Base-by-base conservation (phyloP, 2,888 invertebrate species). In the Lysandra bellargus region DNA sequence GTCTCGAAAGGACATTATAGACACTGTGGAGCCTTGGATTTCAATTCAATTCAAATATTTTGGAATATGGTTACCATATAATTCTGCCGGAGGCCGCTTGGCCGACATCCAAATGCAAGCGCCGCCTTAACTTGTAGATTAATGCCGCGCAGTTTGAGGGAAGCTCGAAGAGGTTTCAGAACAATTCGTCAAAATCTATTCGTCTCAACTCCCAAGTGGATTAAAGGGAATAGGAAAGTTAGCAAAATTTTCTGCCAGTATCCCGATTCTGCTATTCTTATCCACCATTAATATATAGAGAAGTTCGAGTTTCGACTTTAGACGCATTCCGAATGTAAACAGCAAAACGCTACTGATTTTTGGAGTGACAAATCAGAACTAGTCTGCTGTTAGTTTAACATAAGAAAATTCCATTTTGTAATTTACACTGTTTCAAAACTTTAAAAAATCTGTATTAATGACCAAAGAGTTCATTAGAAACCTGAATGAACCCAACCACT, bases 41-140 rank as follows among this genome's bases (percentile, higher is more conserved):
- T 33, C 53, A 53, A 75, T 74, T 61, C 44, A 57, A 75, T 61
- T 64, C 75, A 61, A 76, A 75, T 79, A 49, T 79, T 79, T 79
- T n/a, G 75, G 64, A 79, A 79, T 61, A 79, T 49, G 33, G 33
- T 76, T 75, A 61, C 75, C 64, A 79, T 75, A 75, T 83, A 82
- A 83, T 82, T 83, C 79, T 79, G 79, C 74, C 80, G 79, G 79
- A 82, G 82, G 82, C 80, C 79, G 57, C 78, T 79, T 83, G 83
- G 84, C 83, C 78, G 78, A 77, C 49, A 80, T 81, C 83, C 83
- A 83, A 83, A 61, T 76, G 74, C 79, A 74, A 81, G 78, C 81
- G 73, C 79, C 81, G 77, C 76, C 73, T 79, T 75, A 78, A 79
- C 60, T 79, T 74, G 61, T 79, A 61, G 73, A 79, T 79, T 79